These are phyloP conservation scores for Noctua fimbriata DNA, from an alignment of 2,888 invertebrate species.

Conservation along the genomic window DNA sequence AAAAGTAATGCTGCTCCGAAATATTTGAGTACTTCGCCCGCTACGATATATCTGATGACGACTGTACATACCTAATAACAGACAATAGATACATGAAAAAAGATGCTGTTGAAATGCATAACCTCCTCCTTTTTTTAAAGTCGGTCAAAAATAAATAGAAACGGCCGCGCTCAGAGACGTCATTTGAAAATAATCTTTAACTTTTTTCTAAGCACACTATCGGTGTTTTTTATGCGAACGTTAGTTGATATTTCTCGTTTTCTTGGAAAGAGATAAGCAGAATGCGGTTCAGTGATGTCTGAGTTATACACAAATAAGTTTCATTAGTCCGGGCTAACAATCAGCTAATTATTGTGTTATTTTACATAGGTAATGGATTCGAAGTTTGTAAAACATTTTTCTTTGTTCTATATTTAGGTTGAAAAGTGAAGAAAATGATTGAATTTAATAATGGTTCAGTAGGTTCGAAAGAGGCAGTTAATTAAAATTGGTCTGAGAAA, in stretches of 20 bases:
- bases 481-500: neutral
- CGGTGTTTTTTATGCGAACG: constrained; percentile 2
- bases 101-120: neutral
- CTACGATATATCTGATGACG: too few species aligned
- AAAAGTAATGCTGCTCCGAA: too few species aligned
- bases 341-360: neutral
- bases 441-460: too few species aligned
- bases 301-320: neutral
- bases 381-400: neutral
- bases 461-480: neutral
- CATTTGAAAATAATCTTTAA: neutral
- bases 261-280: constrained; percentile 27
- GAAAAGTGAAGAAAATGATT: neutral
- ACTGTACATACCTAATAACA: too few species aligned
- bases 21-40: too few species aligned
- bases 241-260: constrained; percentile 24
- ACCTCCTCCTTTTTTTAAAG: neutral
- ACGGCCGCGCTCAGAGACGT: neutral
- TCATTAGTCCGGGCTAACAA: neutral
- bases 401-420: neutral
- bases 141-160: neutral
- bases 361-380: neutral
- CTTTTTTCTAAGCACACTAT: constrained; percentile 1
- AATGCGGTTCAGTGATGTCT: neutral
- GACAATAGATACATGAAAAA: too few species aligned